Percentiles rank a stretch among this genome's conserved stretches.
Evolutionary conservation across 2,888 invertebrate genomes (phyloP).

Genomic region (Sturmia bella): DNA sequence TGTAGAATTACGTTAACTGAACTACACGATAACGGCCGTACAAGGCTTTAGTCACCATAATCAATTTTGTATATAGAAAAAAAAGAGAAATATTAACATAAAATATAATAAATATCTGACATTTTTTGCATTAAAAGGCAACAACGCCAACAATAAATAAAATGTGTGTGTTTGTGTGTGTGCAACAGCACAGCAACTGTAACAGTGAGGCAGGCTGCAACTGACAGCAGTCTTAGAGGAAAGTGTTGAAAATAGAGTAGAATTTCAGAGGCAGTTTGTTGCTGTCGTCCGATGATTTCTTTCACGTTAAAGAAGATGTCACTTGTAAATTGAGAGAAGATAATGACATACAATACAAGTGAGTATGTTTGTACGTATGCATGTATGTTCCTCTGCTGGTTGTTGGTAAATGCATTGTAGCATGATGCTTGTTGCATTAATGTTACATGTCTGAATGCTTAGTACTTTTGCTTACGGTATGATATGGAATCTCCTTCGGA

Average conservation of each 20-base stretch:
- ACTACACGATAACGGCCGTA: constrained; percentile 44
- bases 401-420: constrained; percentile 40
- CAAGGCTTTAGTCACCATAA: constrained; percentile 52
- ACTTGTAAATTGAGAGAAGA: constrained; percentile 57
- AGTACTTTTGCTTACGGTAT: constrained; percentile 8
- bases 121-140: constrained; percentile 26
- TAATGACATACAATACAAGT: constrained; percentile 36
- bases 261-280: constrained; percentile 33
- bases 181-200: not conserved
- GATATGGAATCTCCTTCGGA: constrained; percentile 22
- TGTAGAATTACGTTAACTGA: constrained; percentile 28
- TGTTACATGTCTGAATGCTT: constrained; percentile 39
- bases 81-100: constrained; percentile 52
- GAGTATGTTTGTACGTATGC: not conserved
- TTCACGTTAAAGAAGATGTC: constrained; percentile 67
- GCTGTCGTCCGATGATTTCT: constrained; percentile 45
- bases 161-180: no score
- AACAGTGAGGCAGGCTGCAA: not conserved
- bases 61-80: constrained; percentile 30
- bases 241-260: constrained; percentile 69
- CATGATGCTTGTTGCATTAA: constrained; percentile 49
- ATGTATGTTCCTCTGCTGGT: not conserved
- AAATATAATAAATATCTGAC: constrained; percentile 46
- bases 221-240: constrained; percentile 28
- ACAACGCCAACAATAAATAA: constrained; percentile 3